These are phyloP conservation scores for Anagrus nilaparvatae DNA, from an alignment of 1,140 invertebrate species.

Conservation along the genomic window DNA sequence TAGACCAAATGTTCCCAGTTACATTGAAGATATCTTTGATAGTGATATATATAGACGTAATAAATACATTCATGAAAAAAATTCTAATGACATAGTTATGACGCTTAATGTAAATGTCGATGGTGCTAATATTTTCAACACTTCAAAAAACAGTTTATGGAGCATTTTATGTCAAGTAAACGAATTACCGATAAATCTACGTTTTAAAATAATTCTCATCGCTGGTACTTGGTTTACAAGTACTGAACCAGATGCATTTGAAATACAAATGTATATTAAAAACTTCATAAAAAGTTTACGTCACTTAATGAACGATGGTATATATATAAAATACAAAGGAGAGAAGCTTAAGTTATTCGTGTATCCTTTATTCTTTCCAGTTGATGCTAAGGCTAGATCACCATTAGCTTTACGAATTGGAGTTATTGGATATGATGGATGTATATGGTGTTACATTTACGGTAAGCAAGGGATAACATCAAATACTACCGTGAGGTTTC, in stretches of 20 bases:
- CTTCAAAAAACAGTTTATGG: conserved; percentile 17
- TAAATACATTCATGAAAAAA: conserved; percentile 7
- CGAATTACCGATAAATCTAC: conserved; percentile 15
- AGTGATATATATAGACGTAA: conserved; percentile 12
- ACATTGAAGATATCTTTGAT: conserved; percentile 13
- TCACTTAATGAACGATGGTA: conserved; percentile 11
- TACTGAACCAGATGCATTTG: conserved; percentile 12
- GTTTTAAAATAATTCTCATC: conserved; percentile 16
- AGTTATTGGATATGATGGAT: conserved; percentile 9
- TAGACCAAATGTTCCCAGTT: conserved; percentile 3
- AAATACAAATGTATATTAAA: conserved; percentile 16
- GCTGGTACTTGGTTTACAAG: conserved; percentile 15
- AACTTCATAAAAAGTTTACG: conserved; percentile 12
- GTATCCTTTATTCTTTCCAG: conserved; percentile 10
- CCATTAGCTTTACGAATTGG: conserved; percentile 13
- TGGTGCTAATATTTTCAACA: conserved; percentile 13
- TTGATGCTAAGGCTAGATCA: too few species aligned
- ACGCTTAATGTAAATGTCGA: conserved; percentile 18
- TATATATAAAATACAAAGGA: conserved; percentile 5
- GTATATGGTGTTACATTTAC: conserved; percentile 13
- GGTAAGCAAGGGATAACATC: neutral
- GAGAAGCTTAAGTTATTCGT: conserved; percentile 10
- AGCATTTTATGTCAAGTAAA: conserved; percentile 14
- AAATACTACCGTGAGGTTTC: neutral
- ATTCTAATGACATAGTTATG: conserved; percentile 10